Base-by-base conservation (phyloP, 2,113 vertebrate species). In the Polypterus bichir region DNA sequence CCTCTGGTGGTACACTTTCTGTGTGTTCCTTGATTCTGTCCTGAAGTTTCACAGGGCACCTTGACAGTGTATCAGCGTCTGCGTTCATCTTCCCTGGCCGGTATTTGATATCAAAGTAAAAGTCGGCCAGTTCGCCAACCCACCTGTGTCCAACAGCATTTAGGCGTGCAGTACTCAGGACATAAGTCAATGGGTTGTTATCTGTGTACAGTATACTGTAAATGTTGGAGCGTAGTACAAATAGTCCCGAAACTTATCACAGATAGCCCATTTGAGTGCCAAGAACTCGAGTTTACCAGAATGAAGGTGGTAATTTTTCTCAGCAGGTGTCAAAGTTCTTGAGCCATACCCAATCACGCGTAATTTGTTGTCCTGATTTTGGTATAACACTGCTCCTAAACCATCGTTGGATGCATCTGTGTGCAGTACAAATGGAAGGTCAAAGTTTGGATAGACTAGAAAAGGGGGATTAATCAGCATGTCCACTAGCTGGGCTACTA, bases 161-260 rank as follows among this genome's bases (percentile, higher is more conserved):
- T 27, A 2, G 48, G 47, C 47, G 65, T 3, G 62, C 65, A 46
- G 3, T 59, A 27, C 27, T 59, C 45, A 65, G 8, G 45, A 68
- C 48, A 54, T 65, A 65, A 45, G 64, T 68, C 4, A 66, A 48
- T 4, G 48, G 66, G 44, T 67, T 67, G 47, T 64, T 66, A 55
- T 66, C 62, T 27, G 54, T 63, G 53, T 44, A n/a, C n/a, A n/a
- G n/a, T n/a, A 66, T 44, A 62, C 53, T 4, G n/a, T 62, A 4
- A 54, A 62, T 6, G 61, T 6, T 4, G n/a, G 60, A 11, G 60
- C 44, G 3, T 64, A 55, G 11, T 44, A 63, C 7, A 64, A 4
- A n/a, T 66, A 62, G 46, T 63, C 49, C 27, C 45, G 6, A 8
- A 62, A 62, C 46, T 62, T 56, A 47, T 62, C 61, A 54, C 7